Evolutionary conservation across 2,797 vertebrate species (phyloP), one percentile per base, ranked within the genome.

Genomic region (Hydrocynus forskahlii): DNA sequence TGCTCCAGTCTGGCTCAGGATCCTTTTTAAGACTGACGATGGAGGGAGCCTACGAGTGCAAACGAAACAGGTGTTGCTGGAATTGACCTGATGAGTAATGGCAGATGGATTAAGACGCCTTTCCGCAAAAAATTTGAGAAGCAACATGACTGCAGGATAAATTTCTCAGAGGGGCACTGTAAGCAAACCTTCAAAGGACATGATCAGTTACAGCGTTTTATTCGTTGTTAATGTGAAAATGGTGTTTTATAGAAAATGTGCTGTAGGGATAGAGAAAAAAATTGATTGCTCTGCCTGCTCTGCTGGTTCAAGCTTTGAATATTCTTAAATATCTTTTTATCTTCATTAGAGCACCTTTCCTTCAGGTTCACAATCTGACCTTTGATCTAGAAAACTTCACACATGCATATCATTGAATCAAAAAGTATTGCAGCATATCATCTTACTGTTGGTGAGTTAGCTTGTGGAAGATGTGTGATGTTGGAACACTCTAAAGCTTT

Each of bases 91-190:
- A 54, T 63, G 68, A 72, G 43, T 69, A 52, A 69, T 16, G 54
- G 66, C 38, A 60, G 55, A 52, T 1, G 13, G 57, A 50, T 72
- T 72, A 72, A 63, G 57, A 40, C 13, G n/a, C 19, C 9, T 9
- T 23, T 38, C 40, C 40, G 4, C 70, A 12, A 45, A 19, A 23
- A 79, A 57, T 52, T 55, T 50, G 12, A 23, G 21, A 77, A 8
- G 62, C 50, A 76, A 67, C 75, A 43, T 55, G 21, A 75, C 19
- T 55, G 66, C 40, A 57, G 19, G 17, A 17, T 59, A 60, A 48
- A 68, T 7, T 40, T 67, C 29, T 21, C n/a, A 69, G 19, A 68
- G n/a, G 38, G 38, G 17, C 14, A 8, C 17, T 45, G 48, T 38
- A 17, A 8, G 64, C 2, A 25, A 59, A 7, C 0, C 13, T 1